These are phyloP conservation scores for Magallana angulata DNA, from an alignment of 1,140 invertebrate genomes.

Conservation along the genomic window DNA sequence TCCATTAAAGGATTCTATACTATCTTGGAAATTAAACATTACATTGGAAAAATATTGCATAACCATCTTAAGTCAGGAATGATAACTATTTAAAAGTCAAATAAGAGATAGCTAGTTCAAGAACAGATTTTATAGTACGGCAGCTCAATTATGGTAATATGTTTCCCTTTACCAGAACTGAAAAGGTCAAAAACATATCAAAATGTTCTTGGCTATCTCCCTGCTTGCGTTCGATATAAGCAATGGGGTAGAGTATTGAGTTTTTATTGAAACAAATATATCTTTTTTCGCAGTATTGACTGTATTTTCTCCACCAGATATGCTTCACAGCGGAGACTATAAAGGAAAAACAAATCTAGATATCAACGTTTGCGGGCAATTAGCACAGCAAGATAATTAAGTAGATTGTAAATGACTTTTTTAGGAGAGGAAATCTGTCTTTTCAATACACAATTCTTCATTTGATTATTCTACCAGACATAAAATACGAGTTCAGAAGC, in stretches of 20 bases:
- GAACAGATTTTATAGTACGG: not conserved
- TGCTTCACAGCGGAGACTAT: not conserved
- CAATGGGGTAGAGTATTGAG: not conserved
- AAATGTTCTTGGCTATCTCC: not conserved
- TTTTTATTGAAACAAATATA: not conserved
- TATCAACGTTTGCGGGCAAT: not conserved
- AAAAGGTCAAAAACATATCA: not conserved
- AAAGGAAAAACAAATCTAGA: not conserved
- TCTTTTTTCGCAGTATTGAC: not conserved
- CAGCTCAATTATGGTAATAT: conserved; percentile 4
- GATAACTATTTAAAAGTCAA: conserved; percentile 20
- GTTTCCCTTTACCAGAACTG: not conserved
- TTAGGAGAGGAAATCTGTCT: not conserved
- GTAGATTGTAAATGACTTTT: conserved; percentile 25
- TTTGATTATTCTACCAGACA: conserved; percentile 27
- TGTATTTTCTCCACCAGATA: too few species aligned
- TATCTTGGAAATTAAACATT: conserved; percentile 25
- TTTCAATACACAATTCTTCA: conserved; percentile 21
- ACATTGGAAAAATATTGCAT: not conserved
- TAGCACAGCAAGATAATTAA: conserved; percentile 13
- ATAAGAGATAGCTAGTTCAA: not conserved
- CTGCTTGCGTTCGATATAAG: too few species aligned
- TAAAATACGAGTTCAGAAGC: not conserved
- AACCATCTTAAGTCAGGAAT: not conserved
- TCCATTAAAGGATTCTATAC: not conserved